Evolutionary conservation across 1,140 invertebrate genomes (phyloP), one percentile per base, ranked within the genome.

Genomic region (Scaptodrosophila lebanonensis): DNA sequence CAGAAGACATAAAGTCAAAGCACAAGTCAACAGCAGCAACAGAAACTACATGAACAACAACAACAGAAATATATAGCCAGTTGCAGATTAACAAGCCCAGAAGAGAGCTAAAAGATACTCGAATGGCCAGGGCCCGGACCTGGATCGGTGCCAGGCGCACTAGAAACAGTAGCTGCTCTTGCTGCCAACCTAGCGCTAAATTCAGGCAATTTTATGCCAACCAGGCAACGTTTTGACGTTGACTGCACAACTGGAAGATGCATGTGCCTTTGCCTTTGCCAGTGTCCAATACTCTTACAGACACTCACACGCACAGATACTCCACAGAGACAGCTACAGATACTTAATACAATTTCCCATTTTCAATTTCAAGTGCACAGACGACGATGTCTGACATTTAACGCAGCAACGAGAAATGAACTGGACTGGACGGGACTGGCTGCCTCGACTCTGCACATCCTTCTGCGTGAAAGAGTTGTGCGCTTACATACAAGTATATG

Each of bases 151-250:
- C 71, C 71, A 76, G 72, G 58, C 63, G 56, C 38, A 40, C 30
- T 43, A 58, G 60, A 60, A 49, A 61, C 66, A 71, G 72, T 66
- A 71, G 66, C 71, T 35, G 11, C 35, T 49, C 47, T 25, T 22
- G 45, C 38, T 15, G 5, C 38, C 17, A 70, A 63, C 66, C 68
- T 66, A 82, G 66, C 75, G 75, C 75, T 82, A 82, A 82, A 82
- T 82, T 83, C 70, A 70, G 70, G 69, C 75, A 82, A 82, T 82
- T 82, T 82, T 75, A 82, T 82, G 75, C 66, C 75, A 82, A 38
- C 35, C 52, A 29, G 30, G 61, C 60, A 60, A 52, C 49, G 43
- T 82, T 82, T 66, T 82, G 73, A 82, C 73, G 52, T 79, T 61
- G 64, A 66, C 53, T 71, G 71, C 50, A 66, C 66, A 72, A 77